Percentiles rank a stretch among this genome's conserved stretches.
These are phyloP conservation scores for Tetragonula clypearis DNA, from an alignment of 1,140 invertebrate genomes.

Conservation along the genomic window DNA sequence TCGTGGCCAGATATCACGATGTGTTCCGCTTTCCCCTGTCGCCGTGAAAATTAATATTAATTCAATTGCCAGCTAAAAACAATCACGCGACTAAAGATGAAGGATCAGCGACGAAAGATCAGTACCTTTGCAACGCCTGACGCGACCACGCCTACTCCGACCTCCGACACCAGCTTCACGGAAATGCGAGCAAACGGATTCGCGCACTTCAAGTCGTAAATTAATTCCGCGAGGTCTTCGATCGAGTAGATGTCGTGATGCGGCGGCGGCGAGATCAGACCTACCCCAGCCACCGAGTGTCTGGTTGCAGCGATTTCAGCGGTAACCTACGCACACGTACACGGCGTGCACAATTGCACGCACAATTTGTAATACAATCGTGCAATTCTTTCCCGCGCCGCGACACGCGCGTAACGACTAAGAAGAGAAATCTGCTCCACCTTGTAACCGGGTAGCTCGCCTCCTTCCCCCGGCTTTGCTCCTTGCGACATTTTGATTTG, in stretches of 20 bases:
- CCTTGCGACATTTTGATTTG: conserved; percentile 99
- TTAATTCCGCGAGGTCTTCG: conserved; percentile 98
- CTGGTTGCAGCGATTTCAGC: conserved; percentile 97
- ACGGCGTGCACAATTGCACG: too few species aligned
- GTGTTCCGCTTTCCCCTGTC: conserved; percentile 96
- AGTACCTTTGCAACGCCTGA: conserved; percentile 97
- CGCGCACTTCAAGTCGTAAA: conserved; percentile 99
- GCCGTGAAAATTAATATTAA: too few species aligned
- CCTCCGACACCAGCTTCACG: conserved; percentile 99
- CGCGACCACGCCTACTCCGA: conserved; percentile 98
- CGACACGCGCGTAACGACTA: neutral
- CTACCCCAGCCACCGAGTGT: conserved; percentile 98
- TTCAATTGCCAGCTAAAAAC: too few species aligned
- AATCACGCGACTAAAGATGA: too few species aligned
- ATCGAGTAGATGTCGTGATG: conserved; percentile 99
- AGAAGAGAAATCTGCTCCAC: conserved; percentile 69
- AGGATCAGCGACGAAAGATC: too few species aligned
- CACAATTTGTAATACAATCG: neutral
- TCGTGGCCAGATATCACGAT: conserved; percentile 99
- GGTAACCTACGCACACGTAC: conserved; percentile 86
- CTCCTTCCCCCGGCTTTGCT: conserved; percentile 97
- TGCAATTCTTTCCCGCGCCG: too few species aligned
- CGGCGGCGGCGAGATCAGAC: conserved; percentile 98
- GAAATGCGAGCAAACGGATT: conserved; percentile 98
- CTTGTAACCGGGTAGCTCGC: conserved; percentile 94